Evolutionary conservation across 2,888 invertebrate genomes (phyloP).

Genomic region (Hydropsyche betteni): DNA sequence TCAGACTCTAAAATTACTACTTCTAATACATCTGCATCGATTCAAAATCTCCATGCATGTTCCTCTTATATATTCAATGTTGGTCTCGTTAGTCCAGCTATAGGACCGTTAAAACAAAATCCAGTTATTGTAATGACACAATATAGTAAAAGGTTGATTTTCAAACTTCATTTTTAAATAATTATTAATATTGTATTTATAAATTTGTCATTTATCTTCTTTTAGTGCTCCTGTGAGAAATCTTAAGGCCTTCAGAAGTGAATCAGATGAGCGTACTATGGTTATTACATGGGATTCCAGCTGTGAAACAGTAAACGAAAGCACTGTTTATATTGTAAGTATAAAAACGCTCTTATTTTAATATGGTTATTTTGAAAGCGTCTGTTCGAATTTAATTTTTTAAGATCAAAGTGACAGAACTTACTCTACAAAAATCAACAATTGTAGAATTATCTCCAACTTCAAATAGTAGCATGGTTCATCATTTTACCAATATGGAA

Average conservation of each 20-base stretch:
- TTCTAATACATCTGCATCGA: constrained; percentile 64
- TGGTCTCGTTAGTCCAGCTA: constrained; percentile 72
- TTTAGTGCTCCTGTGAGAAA: constrained; percentile 74
- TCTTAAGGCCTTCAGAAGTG: constrained; percentile 62
- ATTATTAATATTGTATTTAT: not conserved
- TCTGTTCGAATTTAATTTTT: constrained; percentile 8
- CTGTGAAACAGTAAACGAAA: constrained; percentile 66
- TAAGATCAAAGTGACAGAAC: constrained; percentile 65
- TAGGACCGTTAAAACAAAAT: constrained; percentile 70
- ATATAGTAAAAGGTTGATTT: constrained; percentile 66
- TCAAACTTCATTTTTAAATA: constrained; percentile 1
- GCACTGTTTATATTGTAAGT: constrained; percentile 71
- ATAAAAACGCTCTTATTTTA: not conserved
- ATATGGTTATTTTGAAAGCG: not conserved
- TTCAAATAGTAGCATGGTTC: constrained; percentile 62
- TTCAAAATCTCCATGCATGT: constrained; percentile 75
- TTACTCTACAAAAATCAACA: constrained; percentile 59
- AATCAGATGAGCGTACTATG: constrained; percentile 62
- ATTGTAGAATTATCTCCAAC: constrained; percentile 64
- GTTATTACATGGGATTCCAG: constrained; percentile 77
- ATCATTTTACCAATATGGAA: constrained; percentile 65
- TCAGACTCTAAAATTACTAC: constrained; percentile 64
- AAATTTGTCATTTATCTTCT: constrained; percentile 16
- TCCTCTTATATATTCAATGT: constrained; percentile 78
- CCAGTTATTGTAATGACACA: constrained; percentile 68